phyloP scores from a whole-genome alignment of 1,140 invertebrate genomes.

The Tribolium madens region DNA sequence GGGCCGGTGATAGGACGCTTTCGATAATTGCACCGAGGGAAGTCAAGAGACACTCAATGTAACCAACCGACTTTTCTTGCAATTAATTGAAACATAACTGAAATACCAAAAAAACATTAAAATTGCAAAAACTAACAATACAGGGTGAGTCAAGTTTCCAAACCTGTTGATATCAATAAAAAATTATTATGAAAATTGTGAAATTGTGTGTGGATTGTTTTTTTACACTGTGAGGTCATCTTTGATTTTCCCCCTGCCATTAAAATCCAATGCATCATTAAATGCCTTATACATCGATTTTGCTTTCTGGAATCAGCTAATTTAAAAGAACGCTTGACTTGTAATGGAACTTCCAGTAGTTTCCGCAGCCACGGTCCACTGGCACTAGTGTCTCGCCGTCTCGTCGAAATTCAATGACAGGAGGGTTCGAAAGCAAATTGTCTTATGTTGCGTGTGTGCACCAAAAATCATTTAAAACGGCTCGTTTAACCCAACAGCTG shows the following conservation, averaged over 20 bases:
- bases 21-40: not conserved
- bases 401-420: conserved; percentile 20
- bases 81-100: no score
- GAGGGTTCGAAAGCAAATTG: conserved; percentile 23
- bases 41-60: no score
- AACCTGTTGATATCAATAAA: no score
- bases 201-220: no score
- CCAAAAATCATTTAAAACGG: conserved; percentile 12
- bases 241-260: conserved; percentile 54
- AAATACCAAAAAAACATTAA: no score
- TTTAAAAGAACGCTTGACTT: conserved; percentile 56
- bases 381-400: conserved; percentile 40
- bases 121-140: no score
- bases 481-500: conserved; percentile 28
- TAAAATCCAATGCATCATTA: conserved; percentile 58
- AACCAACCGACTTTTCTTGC: no score
- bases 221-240: no score
- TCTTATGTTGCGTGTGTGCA: conserved; percentile 36
- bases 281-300: conserved; percentile 43
- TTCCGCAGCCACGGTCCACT: conserved; percentile 46
- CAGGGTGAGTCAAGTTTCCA: no score
- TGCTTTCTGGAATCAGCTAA: conserved; percentile 50
- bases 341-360: conserved; percentile 57
- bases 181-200: no score
- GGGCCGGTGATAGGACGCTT: conserved; percentile 6